phyloP scores from a whole-genome alignment of 2,113 vertebrate genomes.

The Electrona antarctica region DNA sequence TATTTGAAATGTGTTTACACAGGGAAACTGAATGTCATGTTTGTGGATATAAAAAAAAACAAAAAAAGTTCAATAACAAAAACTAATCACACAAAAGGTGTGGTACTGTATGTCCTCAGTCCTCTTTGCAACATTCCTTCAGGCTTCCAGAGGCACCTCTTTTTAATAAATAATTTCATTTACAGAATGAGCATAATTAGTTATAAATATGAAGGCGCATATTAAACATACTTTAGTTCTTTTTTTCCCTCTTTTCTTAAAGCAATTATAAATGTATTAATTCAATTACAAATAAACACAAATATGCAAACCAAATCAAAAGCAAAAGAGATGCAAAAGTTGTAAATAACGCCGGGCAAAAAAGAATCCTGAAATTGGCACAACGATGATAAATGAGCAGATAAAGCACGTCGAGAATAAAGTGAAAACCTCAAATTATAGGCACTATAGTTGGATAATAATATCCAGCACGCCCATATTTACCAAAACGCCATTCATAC shows the following conservation, averaged over 20 bases:
- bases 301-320: slow-evolving; percentile 79
- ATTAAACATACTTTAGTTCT: slow-evolving; percentile 50
- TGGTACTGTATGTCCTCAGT: slow-evolving; percentile 36
- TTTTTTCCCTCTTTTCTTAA: slow-evolving; percentile 33
- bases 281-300: slow-evolving; percentile 62
- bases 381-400: slow-evolving; percentile 73
- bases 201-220: slow-evolving; percentile 80
- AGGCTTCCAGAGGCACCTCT: slow-evolving; percentile 65
- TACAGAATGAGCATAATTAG: slow-evolving; percentile 68
- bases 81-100: slow-evolving; percentile 77
- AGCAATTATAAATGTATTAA: slow-evolving; percentile 75
- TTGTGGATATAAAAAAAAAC: slow-evolving; percentile 79
- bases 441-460: slow-evolving; percentile 87
- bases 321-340: slow-evolving; percentile 83
- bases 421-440: slow-evolving; percentile 90
- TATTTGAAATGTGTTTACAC: slow-evolving; percentile 83
- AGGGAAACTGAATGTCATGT: slow-evolving; percentile 76
- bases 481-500: slow-evolving; percentile 35
- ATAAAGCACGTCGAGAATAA: slow-evolving; percentile 84
- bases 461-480: slow-evolving; percentile 54
- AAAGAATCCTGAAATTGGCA: slow-evolving; percentile 86
- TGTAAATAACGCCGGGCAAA: slow-evolving; percentile 81
- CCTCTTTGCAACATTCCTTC: slow-evolving; percentile 65
- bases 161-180: slow-evolving; percentile 81
- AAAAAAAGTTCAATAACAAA: slow-evolving; percentile 75